Conservation (phyloP, 2,113 vertebrate species). For the Canis aureus region DNA sequence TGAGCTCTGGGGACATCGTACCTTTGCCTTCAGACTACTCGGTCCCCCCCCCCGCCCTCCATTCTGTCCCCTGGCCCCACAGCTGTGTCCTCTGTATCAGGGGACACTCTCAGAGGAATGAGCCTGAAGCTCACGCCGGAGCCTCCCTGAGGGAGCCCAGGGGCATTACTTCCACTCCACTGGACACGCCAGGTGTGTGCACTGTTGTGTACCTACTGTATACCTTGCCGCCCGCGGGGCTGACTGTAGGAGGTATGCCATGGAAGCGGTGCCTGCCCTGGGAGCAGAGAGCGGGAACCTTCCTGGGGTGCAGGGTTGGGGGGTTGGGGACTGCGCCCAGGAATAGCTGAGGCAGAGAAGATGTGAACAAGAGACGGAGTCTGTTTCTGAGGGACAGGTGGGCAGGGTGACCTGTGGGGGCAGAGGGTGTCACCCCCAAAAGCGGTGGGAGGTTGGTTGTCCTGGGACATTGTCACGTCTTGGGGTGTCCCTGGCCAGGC, state of each 20-base stretch:
- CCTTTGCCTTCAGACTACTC: background rate
- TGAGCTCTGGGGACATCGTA: background rate
- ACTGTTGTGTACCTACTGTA: rapidly evolving
- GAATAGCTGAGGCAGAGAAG: background rate
- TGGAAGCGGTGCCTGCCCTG: background rate
- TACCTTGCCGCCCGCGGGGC: rapidly evolving
- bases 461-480: background rate
- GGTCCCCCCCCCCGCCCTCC: rapidly evolving
- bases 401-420: background rate
- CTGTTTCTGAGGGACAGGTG: background rate
- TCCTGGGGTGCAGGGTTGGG: background rate
- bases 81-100: background rate
- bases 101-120: background rate
- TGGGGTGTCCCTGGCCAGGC: background rate
- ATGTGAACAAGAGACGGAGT: background rate
- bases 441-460: background rate
- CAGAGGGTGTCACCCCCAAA: background rate
- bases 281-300: background rate
- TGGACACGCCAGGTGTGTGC: background rate
- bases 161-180: background rate
- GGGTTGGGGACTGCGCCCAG: background rate
- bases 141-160: background rate
- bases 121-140: background rate
- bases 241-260: background rate
- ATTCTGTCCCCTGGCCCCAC: background rate